Conservation (phyloP, 2,888 invertebrate species). For the Lepeophtheirus nordmannii region DNA sequence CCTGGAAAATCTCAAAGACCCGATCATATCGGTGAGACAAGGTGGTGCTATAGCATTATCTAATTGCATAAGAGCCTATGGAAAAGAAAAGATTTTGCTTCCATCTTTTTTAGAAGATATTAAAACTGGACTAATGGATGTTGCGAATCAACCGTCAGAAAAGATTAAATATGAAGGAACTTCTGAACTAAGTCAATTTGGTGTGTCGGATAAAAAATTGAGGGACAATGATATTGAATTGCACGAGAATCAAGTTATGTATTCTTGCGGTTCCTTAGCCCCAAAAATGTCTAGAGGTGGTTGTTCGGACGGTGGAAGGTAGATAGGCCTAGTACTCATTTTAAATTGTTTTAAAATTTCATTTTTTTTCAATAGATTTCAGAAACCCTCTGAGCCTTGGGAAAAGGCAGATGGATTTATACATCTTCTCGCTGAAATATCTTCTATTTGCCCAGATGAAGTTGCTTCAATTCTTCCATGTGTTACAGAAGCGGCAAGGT, state of each 20-base stretch:
- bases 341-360: not conserved
- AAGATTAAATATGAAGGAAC: conserved; percentile 27
- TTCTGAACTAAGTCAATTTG: conserved; percentile 35
- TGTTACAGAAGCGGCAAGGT: conserved; percentile 35
- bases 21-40: conserved; percentile 41
- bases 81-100: conserved; percentile 31
- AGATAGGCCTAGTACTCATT: conserved; percentile 33
- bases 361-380: conserved; percentile 31
- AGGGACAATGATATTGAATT: conserved; percentile 38
- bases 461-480: conserved; percentile 35
- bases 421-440: conserved; percentile 36
- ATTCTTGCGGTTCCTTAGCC: conserved; percentile 41
- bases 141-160: conserved; percentile 36
- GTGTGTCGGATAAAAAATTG: conserved; percentile 36
- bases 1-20: conserved; percentile 37
- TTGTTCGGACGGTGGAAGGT: conserved; percentile 7
- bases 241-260: conserved; percentile 37
- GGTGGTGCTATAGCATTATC: conserved; percentile 41
- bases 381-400: conserved; percentile 40
- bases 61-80: conserved; percentile 36
- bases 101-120: conserved; percentile 30
- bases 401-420: conserved; percentile 41
- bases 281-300: conserved; percentile 39
- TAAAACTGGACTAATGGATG: conserved; percentile 31
- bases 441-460: conserved; percentile 32